Evolutionary conservation across 2,888 invertebrate species (phyloP).

Genomic region (Dysmachus trigonus): DNA sequence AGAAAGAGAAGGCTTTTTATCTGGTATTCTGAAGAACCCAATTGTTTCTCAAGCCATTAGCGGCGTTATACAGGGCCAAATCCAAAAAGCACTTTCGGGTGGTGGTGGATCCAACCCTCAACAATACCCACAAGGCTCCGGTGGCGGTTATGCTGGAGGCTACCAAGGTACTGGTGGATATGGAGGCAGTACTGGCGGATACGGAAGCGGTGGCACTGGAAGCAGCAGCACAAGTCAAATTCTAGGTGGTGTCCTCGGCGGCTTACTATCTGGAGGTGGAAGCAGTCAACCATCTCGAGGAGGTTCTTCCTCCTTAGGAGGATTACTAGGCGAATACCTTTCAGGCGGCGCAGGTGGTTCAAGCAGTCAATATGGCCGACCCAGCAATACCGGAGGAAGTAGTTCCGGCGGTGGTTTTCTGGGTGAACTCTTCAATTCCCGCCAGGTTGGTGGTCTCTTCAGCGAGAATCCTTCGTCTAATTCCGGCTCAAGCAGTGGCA

Average conservation of each 20-base stretch:
- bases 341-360: constrained; percentile 45
- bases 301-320: constrained; percentile 32
- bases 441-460: constrained; percentile 62
- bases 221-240: constrained; percentile 28
- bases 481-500: not conserved
- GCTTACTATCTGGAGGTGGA: constrained; percentile 19
- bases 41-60: constrained; percentile 61
- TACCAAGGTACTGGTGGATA: constrained; percentile 51
- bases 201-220: not conserved
- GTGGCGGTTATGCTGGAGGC: constrained; percentile 53
- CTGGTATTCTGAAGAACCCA: constrained; percentile 61
- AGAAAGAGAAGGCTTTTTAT: constrained; percentile 57
- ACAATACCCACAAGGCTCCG: constrained; percentile 53
- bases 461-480: constrained; percentile 57
- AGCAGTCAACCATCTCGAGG: constrained; percentile 22
- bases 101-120: constrained; percentile 50
- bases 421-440: constrained; percentile 59
- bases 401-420: constrained; percentile 54
- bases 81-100: constrained; percentile 60
- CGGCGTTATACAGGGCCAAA: constrained; percentile 62
- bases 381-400: not conserved
- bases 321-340: constrained; percentile 34
- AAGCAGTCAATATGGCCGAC: constrained; percentile 21
- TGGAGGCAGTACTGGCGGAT: constrained; percentile 51
- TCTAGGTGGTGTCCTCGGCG: constrained; percentile 48